Evolutionary conservation across 1,140 invertebrate genomes (phyloP).

Genomic region (Ephestia elutella): DNA sequence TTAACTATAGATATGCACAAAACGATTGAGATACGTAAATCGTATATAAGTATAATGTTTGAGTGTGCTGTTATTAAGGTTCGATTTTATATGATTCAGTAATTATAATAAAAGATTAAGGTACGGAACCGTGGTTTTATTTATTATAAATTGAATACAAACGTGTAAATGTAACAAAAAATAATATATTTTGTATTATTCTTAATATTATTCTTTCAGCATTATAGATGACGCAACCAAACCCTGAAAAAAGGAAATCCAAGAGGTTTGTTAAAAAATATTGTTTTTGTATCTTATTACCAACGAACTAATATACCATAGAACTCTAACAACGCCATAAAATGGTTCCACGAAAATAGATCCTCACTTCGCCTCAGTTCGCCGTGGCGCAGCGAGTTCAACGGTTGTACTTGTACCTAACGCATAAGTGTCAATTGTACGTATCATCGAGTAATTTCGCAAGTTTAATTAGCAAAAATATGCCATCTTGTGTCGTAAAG

Average conservation of each 20-base stretch:
- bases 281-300: no score
- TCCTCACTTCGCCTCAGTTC: no score
- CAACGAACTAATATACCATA: no score
- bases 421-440: no score
- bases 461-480: no score
- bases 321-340: no score
- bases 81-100: slow-evolving; percentile 38
- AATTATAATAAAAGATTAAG: slow-evolving; percentile 3
- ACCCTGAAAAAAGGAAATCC: slow-evolving; percentile 43
- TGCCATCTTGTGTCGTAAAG: no score
- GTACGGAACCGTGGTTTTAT: slow-evolving; percentile 15
- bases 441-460: no score
- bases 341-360: no score
- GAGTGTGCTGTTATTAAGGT: slow-evolving; percentile 23
- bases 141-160: background rate
- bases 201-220: slow-evolving; percentile 43
- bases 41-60: slow-evolving; percentile 16
- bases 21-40: slow-evolving; percentile 14
- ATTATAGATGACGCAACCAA: slow-evolving; percentile 47
- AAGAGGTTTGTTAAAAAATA: background rate
- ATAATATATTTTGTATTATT: background rate
- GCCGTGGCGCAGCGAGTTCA: no score
- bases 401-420: no score
- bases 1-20: slow-evolving; percentile 18
- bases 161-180: slow-evolving; percentile 28